phyloP scores from a whole-genome alignment of 1,140 invertebrate species.

The Caenorhabditis briggsae region DNA sequence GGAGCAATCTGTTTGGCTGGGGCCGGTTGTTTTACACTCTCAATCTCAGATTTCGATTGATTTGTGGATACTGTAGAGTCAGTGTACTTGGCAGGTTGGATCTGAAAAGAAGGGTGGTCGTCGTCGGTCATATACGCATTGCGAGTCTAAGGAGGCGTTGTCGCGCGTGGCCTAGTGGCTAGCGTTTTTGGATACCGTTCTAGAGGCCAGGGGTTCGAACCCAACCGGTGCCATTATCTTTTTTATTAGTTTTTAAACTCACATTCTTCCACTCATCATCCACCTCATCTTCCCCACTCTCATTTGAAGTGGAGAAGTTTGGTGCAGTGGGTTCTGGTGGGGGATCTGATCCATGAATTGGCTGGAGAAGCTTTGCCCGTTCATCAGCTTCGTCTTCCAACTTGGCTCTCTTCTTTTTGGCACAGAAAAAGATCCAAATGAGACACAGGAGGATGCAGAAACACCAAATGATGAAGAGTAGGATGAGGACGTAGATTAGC shows the following conservation, averaged over 20 bases:
- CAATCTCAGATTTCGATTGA: neutral
- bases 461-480: conserved; percentile 10
- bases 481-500: neutral
- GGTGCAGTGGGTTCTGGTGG: neutral
- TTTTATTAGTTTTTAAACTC: neutral
- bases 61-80: neutral
- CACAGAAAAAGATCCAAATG: conserved; percentile 16
- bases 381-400: neutral
- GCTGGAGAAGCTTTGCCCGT: neutral
- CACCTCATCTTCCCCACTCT: neutral
- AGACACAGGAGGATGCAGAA: conserved; percentile 16
- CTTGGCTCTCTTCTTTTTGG: neutral
- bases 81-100: conserved; percentile 25
- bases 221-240: neutral
- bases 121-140: no score
- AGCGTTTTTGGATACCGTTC: no score
- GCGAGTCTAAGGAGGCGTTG: no score
- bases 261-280: conserved; percentile 18
- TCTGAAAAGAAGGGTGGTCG: neutral
- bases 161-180: no score
- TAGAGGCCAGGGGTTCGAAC: neutral
- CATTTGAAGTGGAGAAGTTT: neutral
- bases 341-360: neutral
- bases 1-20: neutral
- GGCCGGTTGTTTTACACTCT: conserved; percentile 15